Evolutionary conservation across 1,140 invertebrate genomes (phyloP).

Genomic region (Archegozetes longisetosus): DNA sequence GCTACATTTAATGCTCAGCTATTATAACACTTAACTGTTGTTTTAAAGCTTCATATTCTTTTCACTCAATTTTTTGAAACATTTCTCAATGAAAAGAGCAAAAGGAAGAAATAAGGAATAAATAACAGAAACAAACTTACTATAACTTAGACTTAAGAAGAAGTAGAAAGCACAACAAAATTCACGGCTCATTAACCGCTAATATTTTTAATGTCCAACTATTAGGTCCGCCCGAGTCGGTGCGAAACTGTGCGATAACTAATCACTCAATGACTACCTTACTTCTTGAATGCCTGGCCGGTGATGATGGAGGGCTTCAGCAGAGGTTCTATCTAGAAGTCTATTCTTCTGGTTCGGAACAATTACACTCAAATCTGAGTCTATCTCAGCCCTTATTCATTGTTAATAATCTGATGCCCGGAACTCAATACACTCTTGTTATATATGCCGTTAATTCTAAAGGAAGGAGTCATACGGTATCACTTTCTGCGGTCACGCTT

Average conservation of each 20-base stretch:
- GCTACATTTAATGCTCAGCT: too few species aligned
- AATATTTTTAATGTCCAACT: too few species aligned
- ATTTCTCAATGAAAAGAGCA: too few species aligned
- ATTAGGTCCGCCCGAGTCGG: conserved; percentile 25
- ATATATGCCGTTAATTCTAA: conserved; percentile 21
- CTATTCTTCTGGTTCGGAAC: conserved; percentile 39
- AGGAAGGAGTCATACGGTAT: conserved; percentile 48
- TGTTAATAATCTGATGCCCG: conserved; percentile 6
- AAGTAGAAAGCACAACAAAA: too few species aligned
- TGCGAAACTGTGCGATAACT: conserved; percentile 20
- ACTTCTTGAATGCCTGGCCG: conserved; percentile 52
- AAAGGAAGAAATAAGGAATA: too few species aligned
- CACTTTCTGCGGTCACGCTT: conserved; percentile 69
- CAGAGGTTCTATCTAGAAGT: conserved; percentile 66
- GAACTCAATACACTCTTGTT: conserved; percentile 12
- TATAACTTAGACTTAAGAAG: too few species aligned
- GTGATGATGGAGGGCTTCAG: conserved; percentile 57
- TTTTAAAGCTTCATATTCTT: too few species aligned
- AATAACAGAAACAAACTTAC: too few species aligned
- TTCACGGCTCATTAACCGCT: too few species aligned
- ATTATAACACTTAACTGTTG: too few species aligned
- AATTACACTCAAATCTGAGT: conserved; percentile 20
- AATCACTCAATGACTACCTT: conserved; percentile 30
- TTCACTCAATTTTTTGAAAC: too few species aligned
- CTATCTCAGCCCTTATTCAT: conserved; percentile 12